These are phyloP conservation scores for Graptemys geographica DNA, from an alignment of 2,797 vertebrate genomes.

Conservation along the genomic window DNA sequence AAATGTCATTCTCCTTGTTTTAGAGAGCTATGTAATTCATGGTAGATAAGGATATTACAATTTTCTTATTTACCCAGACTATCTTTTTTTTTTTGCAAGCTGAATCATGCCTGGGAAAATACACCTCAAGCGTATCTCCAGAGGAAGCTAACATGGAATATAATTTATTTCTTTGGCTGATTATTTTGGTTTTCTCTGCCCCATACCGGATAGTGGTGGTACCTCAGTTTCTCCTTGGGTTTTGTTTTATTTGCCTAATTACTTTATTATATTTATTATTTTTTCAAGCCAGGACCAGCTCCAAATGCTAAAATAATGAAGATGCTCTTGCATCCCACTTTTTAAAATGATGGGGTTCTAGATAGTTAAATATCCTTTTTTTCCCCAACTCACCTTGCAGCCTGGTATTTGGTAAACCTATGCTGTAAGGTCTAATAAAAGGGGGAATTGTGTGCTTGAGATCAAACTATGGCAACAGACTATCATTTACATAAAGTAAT, in stretches of 20 bases:
- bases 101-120: neutral
- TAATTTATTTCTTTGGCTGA: slow-evolving; percentile 3
- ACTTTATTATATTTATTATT: neutral
- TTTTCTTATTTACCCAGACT: slow-evolving; percentile 15
- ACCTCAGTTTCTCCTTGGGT: neutral
- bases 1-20: neutral
- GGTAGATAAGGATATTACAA: neutral
- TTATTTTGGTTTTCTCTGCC: neutral
- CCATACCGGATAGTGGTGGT: neutral
- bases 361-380: neutral
- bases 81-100: slow-evolving; percentile 2
- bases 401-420: neutral
- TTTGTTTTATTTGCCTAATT: neutral
- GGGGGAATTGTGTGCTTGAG: neutral
- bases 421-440: neutral
- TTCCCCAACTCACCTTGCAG: neutral
- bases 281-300: neutral
- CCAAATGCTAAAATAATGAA: neutral
- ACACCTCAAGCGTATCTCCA: neutral
- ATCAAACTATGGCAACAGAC: slow-evolving; percentile 14
- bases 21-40: neutral
- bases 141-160: neutral
- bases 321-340: neutral
- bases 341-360: neutral
- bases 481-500: neutral